Evolutionary conservation across 1,140 invertebrate genomes (phyloP), one percentile per base, ranked within the genome.

Genomic region (Drosophila lowei): DNA sequence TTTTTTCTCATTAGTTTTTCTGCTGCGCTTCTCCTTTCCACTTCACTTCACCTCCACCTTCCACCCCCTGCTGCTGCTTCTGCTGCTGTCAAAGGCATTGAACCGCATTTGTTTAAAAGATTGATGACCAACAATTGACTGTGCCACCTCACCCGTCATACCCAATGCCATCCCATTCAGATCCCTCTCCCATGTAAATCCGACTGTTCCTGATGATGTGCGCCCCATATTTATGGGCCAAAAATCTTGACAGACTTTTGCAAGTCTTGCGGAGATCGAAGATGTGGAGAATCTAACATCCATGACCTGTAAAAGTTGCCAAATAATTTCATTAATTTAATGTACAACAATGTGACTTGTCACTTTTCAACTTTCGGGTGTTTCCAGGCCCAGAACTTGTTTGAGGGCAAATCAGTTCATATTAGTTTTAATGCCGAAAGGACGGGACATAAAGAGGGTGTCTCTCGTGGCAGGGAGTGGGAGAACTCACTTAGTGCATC

Each of bases 301-400:
- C 56, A 46, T 75, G 63, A 72, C 78, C 67, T 73, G 44, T 53
- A 54, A 53, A 50, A 61, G 58, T 47, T 60, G 21, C 25, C 7
- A 47, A 77, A 81, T 80, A 74, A 86, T 86, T 85, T 85, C 77
- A 85, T 85, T 86, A 85, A 86, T 80, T 86, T 80, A 86, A 85
- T 85, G 81, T 72, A 85, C 58, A 70, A 77, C 70, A 86, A 86
- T 86, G 65, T 88, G 83, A 88, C 83, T 86, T 81, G 81, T 86
- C 83, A 86, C 78, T 75, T 86, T 83, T 86, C 81, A 88, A 85
- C 80, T 85, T 86, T 85, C 54, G 58, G 75, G 56, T 71, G 60
- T 4, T 38, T 8, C 8, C 23, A 25, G 23, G 44, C 16, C 25
- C 34, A 46, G 15, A 62, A 59, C 41, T 50, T 44, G 42, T 53